Conservation (phyloP, 2,113 vertebrate species). For the Lagenorhynchus albirostris region DNA sequence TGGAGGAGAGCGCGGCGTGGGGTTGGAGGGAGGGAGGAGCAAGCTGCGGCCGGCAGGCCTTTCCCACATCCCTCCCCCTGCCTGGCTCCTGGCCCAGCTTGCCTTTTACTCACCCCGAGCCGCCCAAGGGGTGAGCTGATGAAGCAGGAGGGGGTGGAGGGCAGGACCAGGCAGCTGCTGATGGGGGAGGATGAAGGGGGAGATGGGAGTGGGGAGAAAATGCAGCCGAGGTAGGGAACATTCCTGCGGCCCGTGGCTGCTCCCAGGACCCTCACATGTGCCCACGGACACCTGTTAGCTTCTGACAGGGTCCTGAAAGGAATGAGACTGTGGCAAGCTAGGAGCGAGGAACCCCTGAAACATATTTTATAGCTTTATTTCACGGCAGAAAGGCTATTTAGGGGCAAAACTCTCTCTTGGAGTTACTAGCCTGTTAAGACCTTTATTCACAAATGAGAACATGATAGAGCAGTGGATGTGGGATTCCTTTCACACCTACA, state of each 20-base stretch:
- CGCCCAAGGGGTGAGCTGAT: neutral
- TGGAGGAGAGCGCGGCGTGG: neutral
- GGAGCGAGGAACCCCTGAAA: neutral
- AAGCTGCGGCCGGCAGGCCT: neutral
- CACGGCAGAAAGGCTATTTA: neutral
- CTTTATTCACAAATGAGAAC: neutral
- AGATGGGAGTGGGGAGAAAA: neutral
- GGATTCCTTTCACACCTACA: neutral
- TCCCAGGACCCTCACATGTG: neutral
- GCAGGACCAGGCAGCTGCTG: neutral
- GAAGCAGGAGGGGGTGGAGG: fast-evolving
- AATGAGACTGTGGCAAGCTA: neutral
- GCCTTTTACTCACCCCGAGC: neutral
- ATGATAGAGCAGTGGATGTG: neutral
- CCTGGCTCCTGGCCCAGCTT: neutral
- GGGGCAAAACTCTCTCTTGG: neutral
- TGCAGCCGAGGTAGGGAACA: fast-evolving
- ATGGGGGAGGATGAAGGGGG: neutral
- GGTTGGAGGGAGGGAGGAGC: neutral
- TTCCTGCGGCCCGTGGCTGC: neutral
- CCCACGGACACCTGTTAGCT: too few relatives aligned
- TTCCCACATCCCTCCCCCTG: neutral
- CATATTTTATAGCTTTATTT: neutral
- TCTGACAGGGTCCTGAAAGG: neutral
- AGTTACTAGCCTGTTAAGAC: neutral